Conservation (phyloP, 1,140 invertebrate species). For the Leptoteleia sp. region DNA sequence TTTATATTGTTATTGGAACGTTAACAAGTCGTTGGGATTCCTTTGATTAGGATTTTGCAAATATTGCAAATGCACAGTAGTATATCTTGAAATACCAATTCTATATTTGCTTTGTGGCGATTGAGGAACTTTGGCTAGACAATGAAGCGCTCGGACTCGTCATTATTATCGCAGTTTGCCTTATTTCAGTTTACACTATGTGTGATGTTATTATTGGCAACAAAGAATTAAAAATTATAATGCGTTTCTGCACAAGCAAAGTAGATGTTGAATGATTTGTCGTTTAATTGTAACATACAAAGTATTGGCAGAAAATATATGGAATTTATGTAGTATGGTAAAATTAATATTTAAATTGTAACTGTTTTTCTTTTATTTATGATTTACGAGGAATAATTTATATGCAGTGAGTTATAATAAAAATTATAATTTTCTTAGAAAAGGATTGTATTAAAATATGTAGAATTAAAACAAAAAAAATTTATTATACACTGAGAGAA, state of each 20-base stretch:
- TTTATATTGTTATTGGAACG: constrained; percentile 11
- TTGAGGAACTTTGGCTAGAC: constrained; percentile 16
- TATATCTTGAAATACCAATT: constrained; percentile 12
- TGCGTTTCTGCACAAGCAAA: background rate
- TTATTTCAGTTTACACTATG: background rate
- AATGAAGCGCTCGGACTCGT: constrained; percentile 24
- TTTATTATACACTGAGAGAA: too few relatives aligned
- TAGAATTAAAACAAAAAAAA: too few relatives aligned
- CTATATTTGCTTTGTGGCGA: constrained; percentile 3
- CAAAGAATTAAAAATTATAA: constrained; percentile 5
- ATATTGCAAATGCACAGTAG: background rate
- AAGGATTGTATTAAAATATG: too few relatives aligned
- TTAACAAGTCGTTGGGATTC: constrained; percentile 5
- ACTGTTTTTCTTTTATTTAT: too few relatives aligned
- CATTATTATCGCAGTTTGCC: constrained; percentile 17
- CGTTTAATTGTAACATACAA: too few relatives aligned
- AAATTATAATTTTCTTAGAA: too few relatives aligned
- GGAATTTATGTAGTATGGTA: too few relatives aligned
- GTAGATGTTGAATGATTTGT: too few relatives aligned
- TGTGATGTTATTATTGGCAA: constrained; percentile 1
- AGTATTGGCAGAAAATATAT: too few relatives aligned
- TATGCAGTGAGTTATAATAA: too few relatives aligned
- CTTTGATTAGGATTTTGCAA: background rate
- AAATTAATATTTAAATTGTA: too few relatives aligned
- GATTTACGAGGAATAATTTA: too few relatives aligned